These are phyloP conservation scores for Diplazon laetatorius DNA, from an alignment of 2,888 invertebrate genomes.

Conservation along the genomic window DNA sequence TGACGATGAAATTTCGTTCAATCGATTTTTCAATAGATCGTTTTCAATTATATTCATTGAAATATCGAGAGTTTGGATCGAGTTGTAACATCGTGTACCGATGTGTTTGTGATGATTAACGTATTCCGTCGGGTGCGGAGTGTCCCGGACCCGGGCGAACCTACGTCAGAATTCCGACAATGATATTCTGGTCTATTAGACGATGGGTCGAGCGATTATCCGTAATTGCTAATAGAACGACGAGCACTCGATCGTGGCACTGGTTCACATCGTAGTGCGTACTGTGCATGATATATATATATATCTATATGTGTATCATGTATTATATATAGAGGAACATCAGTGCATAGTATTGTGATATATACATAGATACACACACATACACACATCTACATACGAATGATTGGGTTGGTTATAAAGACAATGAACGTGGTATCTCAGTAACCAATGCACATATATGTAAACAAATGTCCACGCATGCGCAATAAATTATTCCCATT, in stretches of 20 bases:
- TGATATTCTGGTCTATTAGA: slow-evolving; percentile 71
- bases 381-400: too few relatives aligned
- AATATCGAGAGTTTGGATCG: too few relatives aligned
- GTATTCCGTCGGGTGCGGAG: not conserved
- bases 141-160: slow-evolving; percentile 59
- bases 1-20: too few relatives aligned
- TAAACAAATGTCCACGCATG: too few relatives aligned
- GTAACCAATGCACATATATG: too few relatives aligned
- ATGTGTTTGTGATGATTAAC: not conserved
- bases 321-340: not conserved
- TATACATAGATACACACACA: too few relatives aligned
- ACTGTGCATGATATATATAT: not conserved
- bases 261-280: slow-evolving; percentile 22
- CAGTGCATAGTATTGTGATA: not conserved
- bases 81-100: too few relatives aligned
- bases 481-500: too few relatives aligned
- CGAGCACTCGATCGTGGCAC: slow-evolving; percentile 68
- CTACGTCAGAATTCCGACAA: slow-evolving; percentile 68
- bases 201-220: slow-evolving; percentile 72
- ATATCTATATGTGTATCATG: not conserved
- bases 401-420: too few relatives aligned
- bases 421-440: too few relatives aligned
- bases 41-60: too few relatives aligned
- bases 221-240: slow-evolving; percentile 75
- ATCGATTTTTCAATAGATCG: too few relatives aligned